Base-by-base conservation (phyloP, 2,113 vertebrate species). In the Martes martes region DNA sequence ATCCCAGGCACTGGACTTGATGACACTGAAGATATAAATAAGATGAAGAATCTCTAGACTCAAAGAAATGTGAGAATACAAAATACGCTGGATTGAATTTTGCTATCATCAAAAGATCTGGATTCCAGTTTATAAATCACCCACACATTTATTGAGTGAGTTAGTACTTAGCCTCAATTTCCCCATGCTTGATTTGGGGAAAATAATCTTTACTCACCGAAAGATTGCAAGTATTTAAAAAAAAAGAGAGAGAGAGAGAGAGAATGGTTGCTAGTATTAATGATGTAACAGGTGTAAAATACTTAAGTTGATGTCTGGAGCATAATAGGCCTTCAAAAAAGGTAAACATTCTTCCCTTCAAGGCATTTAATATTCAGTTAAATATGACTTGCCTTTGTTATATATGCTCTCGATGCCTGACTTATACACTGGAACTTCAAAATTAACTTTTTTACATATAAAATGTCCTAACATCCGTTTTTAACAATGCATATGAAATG, bases 401-500 rank as follows among this genome's bases (percentile, higher is more conserved):
- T 63, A 11, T 89, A 61, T 28, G 33, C 73, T 80, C 16, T 47
- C 87, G 57, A 57, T 52, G 45, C 18, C 67, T 84, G 42, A 74
- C 39, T 86, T 91, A 83, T 7, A 93, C 76, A 94, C 83, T 0
- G 85, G 90, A 94, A 88, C 33, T 93, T 86, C 76, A 23, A 96
- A 73, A 85, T 88, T 63, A 81, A 45, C 16, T 42, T 96, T 93
- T 92, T 96, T 57, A 82, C 55, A 83, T 31, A 86, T n/a, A 86
- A 86, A 92, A 84, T 86, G 42, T 84, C 33, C 21, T 86, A 28
- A 67, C 42, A 65, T 67, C 45, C 74, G 33, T 87, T 83, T 96
- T 94, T 81, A 96, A 96, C 74, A 81, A 42, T 85, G 67, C 28
- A 36, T 47, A 39, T 52, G 73, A 84, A 73, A 97, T 84, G 28